Conservation (phyloP, 1,140 invertebrate genomes). For the Heterodera schachtii region DNA sequence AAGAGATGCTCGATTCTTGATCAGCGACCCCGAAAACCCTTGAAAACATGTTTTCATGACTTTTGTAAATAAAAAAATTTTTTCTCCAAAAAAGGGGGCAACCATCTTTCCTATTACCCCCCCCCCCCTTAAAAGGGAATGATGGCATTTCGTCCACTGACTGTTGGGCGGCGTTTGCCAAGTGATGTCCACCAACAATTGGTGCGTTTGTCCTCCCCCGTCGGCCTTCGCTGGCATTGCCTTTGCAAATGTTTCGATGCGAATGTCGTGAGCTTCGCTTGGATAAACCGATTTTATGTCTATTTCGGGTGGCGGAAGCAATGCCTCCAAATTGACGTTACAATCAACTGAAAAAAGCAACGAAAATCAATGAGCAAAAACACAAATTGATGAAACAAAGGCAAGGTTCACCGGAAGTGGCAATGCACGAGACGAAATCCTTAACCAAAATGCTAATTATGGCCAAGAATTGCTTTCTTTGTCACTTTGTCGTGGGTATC, state of each 20-base stretch:
- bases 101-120: no score
- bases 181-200: conserved; percentile 61
- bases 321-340: conserved; percentile 7
- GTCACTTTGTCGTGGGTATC: conserved; percentile 24
- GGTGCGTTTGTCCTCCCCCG: conserved; percentile 40
- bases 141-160: conserved; percentile 9
- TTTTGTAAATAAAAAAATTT: no score
- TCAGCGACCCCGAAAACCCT: no score
- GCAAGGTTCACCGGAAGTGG: conserved; percentile 9
- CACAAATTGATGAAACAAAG: background rate
- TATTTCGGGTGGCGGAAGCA: background rate
- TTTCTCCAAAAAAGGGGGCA: no score
- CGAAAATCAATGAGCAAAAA: background rate
- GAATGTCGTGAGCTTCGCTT: conserved; percentile 60
- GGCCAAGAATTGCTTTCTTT: background rate
- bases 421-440: conserved; percentile 23
- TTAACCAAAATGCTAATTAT: background rate
- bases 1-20: no score
- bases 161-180: conserved; percentile 65
- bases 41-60: no score
- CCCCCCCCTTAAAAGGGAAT: no score
- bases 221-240: conserved; percentile 36
- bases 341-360: conserved; percentile 24
- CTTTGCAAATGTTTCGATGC: conserved; percentile 57
- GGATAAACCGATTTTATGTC: conserved; percentile 1